phyloP scores from a whole-genome alignment of 2,797 vertebrate genomes.

The Lutjanus campechanus region DNA sequence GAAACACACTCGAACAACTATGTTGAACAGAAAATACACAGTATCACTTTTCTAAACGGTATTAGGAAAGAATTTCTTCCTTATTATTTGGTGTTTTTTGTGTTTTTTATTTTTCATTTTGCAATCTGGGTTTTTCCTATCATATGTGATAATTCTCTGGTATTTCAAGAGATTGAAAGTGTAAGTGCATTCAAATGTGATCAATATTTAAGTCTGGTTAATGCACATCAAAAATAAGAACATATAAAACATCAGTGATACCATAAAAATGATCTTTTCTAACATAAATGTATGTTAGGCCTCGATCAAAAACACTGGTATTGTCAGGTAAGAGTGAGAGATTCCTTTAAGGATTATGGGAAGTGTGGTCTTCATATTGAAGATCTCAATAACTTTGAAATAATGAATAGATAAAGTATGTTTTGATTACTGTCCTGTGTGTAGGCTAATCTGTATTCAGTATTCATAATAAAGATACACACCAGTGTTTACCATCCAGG shows the following conservation, averaged over 20 bases:
- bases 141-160: slow-evolving; percentile 7
- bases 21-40: slow-evolving; percentile 14
- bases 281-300: not conserved
- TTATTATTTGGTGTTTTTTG: not conserved
- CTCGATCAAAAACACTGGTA: slow-evolving; percentile 51
- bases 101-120: not conserved
- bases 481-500: slow-evolving; percentile 65
- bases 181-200: slow-evolving; percentile 20
- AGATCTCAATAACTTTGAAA: slow-evolving; percentile 76
- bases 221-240: not conserved
- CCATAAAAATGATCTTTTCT: not conserved
- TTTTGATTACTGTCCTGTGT: slow-evolving; percentile 77
- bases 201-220: slow-evolving; percentile 4
- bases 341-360: slow-evolving; percentile 57
- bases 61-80: not conserved
- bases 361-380: slow-evolving; percentile 84
- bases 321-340: slow-evolving; percentile 38
- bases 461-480: slow-evolving; percentile 84
- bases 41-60: not conserved
- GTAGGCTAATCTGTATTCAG: slow-evolving; percentile 80
- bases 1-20: not conserved
- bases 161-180: slow-evolving; percentile 24
- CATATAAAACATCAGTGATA: not conserved
- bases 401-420: slow-evolving; percentile 71
- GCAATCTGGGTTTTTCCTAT: slow-evolving; percentile 9